Evolutionary conservation across 1,140 invertebrate genomes (phyloP).

Genomic region (Papilio helenus): DNA sequence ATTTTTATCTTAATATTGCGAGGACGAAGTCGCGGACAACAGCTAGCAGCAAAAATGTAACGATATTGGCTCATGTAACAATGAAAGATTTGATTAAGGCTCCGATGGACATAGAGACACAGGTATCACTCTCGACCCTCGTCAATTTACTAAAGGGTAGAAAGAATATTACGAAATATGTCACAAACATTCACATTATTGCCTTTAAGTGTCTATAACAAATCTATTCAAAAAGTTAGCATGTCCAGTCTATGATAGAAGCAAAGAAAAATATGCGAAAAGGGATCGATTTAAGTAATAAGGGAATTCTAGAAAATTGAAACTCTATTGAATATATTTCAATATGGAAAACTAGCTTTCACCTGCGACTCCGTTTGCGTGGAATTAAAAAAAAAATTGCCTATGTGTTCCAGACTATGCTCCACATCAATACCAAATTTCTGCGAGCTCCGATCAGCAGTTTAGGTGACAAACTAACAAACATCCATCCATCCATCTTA

Average conservation of each 20-base stretch:
- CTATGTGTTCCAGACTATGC: no score
- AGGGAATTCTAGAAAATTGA: neutral
- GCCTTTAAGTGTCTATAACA: neutral
- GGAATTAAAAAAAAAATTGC: no score
- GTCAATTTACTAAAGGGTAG: constrained; percentile 16
- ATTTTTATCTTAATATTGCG: no score
- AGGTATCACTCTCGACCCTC: constrained; percentile 20
- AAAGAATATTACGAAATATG: constrained; percentile 12
- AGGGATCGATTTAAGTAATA: neutral
- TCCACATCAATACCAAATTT: no score
- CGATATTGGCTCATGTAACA: neutral
- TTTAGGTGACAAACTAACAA: no score
- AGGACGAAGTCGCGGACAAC: no score
- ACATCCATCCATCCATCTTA: no score
- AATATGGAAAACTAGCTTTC: no score
- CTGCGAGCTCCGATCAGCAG: no score
- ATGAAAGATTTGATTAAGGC: constrained; percentile 10
- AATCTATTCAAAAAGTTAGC: neutral
- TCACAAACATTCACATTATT: constrained; percentile 15
- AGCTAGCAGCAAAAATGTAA: neutral
- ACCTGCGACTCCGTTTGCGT: no score
- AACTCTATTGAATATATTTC: neutral
- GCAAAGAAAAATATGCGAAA: neutral
- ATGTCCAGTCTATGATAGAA: neutral
- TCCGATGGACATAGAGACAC: neutral